phyloP scores from a whole-genome alignment of 2,888 invertebrate genomes.

The Lochmaea capreae region DNA sequence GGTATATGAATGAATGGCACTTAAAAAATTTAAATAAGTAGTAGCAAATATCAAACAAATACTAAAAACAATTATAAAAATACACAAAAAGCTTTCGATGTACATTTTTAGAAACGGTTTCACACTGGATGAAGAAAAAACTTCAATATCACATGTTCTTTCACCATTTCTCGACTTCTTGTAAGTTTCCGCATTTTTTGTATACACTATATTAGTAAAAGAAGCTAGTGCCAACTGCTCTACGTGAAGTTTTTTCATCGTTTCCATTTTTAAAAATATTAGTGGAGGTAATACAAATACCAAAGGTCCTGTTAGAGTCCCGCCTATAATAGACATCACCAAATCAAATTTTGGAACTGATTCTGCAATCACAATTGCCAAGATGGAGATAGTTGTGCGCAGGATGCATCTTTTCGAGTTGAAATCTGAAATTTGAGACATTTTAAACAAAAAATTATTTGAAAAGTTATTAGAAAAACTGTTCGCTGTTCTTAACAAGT shows the following conservation, averaged over 20 bases:
- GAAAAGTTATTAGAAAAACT: too few relatives aligned
- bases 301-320: slow-evolving; percentile 83
- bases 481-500: too few relatives aligned
- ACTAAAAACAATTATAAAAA: slow-evolving; percentile 73
- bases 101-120: slow-evolving; percentile 38
- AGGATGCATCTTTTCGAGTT: slow-evolving; percentile 78
- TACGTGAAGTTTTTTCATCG: slow-evolving; percentile 64
- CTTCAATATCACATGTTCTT: slow-evolving; percentile 34
- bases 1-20: slow-evolving; percentile 71
- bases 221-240: slow-evolving; percentile 50
- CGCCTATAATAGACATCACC: slow-evolving; percentile 88
- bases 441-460: not conserved
- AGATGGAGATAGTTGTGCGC: slow-evolving; percentile 75
- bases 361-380: slow-evolving; percentile 83
- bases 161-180: slow-evolving; percentile 35
- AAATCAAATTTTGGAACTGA: slow-evolving; percentile 87
- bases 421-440: slow-evolving; percentile 72
- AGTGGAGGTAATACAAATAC: slow-evolving; percentile 88
- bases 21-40: slow-evolving; percentile 77
- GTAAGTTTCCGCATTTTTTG: slow-evolving; percentile 1
- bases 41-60: slow-evolving; percentile 74
- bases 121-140: not conserved
- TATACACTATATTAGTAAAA: slow-evolving; percentile 47
- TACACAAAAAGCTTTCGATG: slow-evolving; percentile 59
- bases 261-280: slow-evolving; percentile 78